Evolutionary conservation across 2,113 vertebrate species (phyloP).

Genomic region (Pachycephala philippinensis): DNA sequence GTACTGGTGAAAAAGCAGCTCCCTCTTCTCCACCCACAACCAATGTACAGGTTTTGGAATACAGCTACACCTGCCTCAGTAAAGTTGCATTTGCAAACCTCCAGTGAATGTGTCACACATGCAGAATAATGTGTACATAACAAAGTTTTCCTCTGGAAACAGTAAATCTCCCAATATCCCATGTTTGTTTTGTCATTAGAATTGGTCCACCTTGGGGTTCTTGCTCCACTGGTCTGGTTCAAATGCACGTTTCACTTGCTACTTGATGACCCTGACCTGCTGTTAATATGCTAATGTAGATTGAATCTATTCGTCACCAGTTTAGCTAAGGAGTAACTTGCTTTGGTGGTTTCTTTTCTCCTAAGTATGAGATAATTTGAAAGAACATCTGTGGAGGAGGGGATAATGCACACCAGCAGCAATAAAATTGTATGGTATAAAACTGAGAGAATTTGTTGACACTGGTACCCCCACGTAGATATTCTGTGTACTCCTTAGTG

Average conservation of each 20-base stretch:
- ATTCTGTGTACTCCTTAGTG: neutral
- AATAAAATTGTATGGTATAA: neutral
- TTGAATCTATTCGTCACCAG: neutral
- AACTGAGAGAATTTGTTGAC: neutral
- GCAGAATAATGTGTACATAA: neutral
- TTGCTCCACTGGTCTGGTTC: neutral
- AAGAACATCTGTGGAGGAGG: neutral
- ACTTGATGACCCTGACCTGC: neutral
- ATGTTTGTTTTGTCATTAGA: neutral
- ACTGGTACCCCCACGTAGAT: neutral
- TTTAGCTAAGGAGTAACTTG: neutral
- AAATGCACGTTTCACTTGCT: neutral
- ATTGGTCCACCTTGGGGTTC: neutral
- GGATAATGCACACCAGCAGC: neutral
- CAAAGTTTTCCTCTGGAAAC: neutral
- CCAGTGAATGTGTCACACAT: neutral
- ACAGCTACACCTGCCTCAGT: neutral
- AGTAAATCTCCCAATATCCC: neutral
- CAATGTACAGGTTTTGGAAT: neutral
- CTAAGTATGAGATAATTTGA: neutral
- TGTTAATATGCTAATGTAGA: neutral
- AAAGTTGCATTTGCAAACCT: neutral
- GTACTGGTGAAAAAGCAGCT: neutral
- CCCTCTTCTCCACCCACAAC: neutral
- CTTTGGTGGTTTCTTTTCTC: neutral